Base-by-base conservation (phyloP, 2,888 invertebrate genomes). In the Carcina quercana region DNA sequence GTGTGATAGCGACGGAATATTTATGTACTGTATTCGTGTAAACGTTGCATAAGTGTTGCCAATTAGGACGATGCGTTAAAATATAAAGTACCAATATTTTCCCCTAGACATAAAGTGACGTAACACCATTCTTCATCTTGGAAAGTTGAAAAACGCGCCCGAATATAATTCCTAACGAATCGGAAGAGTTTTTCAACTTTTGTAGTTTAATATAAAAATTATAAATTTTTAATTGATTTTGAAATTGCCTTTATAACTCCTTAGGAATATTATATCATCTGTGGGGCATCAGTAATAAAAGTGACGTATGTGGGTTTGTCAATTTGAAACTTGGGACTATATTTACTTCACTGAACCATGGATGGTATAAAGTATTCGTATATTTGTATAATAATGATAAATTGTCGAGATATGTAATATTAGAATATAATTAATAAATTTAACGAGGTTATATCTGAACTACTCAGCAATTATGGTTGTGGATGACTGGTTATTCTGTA, bases 361-460 rank as follows among this genome's bases (percentile, higher is more conserved):
- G 48, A 45, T 55, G 43, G 35, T 58, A 40, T 56, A 51, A 49
- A 39, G 27, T 39, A 35, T 42, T 43, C 40, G 30, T 44, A 38
- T 44, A 55, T 55, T 55, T 46, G 51, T 51, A 56, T 48, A 47
- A 50, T 56, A 52, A 45, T n/a, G n/a, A 53, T 43, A 41, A 52
- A 49, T 50, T 39, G 51, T 47, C 50, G 51, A 51, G 52, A 50
- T 57, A 45, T 57, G 41, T 60, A 58, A 54, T 50, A 49, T 42
- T 47, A 40, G 44, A 35, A 43, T 44, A 47, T 47, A 43, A 52
- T 50, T 54, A 50, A 47, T 54, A 56, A 50, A 48, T 45, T 44
- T 47, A 57, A 59, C 53, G 51, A 65, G 72, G 65, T 71, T 71
- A 60, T 47, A 62, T 60, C 56, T 53, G 58, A n/a, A 64, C 60